A percentile compares a stretch with the other conserved stretches of the same genome.
Evolutionary conservation across 2,113 vertebrate genomes (phyloP).

Genomic region (Podocnemis expansa): DNA sequence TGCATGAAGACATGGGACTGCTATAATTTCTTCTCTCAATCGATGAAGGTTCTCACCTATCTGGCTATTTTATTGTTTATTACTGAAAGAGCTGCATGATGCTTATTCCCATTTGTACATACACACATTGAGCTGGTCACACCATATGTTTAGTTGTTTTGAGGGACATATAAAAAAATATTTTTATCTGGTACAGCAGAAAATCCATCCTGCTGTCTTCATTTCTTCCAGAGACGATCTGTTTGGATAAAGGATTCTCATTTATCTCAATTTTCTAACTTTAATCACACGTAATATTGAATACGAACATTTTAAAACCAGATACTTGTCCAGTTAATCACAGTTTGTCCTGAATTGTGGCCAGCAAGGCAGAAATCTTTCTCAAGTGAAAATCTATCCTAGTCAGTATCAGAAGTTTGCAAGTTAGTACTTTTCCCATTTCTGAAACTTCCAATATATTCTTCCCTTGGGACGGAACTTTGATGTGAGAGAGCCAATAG

Average conservation of each 20-base stretch:
- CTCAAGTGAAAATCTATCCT: background rate
- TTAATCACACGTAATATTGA: background rate
- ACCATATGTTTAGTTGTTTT: background rate
- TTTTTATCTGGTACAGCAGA: background rate
- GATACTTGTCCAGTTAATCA: background rate
- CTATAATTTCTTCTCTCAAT: background rate
- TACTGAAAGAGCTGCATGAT: background rate
- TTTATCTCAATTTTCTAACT: background rate
- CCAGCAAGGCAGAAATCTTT: background rate
- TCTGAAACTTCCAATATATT: background rate
- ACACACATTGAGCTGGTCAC: background rate
- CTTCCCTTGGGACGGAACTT: background rate
- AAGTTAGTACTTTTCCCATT: background rate
- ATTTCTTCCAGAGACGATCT: background rate
- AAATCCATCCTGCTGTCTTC: background rate
- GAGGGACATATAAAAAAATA: background rate
- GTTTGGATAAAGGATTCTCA: background rate
- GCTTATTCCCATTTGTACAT: background rate
- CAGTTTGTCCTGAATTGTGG: background rate
- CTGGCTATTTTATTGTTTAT: background rate
- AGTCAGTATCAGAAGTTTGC: background rate
- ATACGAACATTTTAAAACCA: background rate
- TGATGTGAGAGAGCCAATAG: rapidly evolving
- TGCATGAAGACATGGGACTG: background rate
- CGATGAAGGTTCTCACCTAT: background rate